These are phyloP conservation scores for Cyanoramphus novaezelandiae DNA, from an alignment of 2,113 vertebrate species.

Conservation along the genomic window DNA sequence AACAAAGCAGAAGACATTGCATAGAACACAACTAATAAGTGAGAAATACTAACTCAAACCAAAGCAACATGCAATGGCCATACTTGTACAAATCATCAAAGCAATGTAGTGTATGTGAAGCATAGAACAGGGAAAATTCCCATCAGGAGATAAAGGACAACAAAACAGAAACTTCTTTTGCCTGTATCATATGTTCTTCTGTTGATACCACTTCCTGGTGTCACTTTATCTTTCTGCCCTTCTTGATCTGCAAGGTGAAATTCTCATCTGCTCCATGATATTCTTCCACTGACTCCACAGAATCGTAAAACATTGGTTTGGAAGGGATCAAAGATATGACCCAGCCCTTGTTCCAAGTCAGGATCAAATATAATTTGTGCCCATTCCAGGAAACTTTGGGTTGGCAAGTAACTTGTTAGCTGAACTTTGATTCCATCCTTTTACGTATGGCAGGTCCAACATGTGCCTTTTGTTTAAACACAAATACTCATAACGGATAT, in stretches of 20 bases:
- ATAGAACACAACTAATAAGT: neutral
- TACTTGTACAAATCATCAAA: neutral
- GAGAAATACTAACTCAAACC: neutral
- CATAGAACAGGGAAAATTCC: neutral
- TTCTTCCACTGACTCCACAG: neutral
- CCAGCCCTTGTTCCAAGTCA: neutral
- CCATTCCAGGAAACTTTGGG: neutral
- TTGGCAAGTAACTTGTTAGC: neutral
- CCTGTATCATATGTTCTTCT: neutral
- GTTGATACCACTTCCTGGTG: neutral
- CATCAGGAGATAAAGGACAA: neutral
- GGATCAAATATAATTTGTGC: neutral
- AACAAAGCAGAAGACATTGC: neutral
- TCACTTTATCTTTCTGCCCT: neutral
- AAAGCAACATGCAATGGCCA: fast-evolving
- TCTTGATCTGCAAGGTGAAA: neutral
- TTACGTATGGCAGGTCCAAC: neutral
- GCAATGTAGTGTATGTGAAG: neutral
- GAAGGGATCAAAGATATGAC: neutral
- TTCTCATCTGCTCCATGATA: neutral
- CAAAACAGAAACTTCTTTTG: neutral
- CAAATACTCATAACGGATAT: neutral
- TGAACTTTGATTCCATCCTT: neutral
- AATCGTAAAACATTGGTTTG: neutral
- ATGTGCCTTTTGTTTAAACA: neutral